phyloP scores from a whole-genome alignment of 2,888 invertebrate species.

The Tenodera sinensis region DNA sequence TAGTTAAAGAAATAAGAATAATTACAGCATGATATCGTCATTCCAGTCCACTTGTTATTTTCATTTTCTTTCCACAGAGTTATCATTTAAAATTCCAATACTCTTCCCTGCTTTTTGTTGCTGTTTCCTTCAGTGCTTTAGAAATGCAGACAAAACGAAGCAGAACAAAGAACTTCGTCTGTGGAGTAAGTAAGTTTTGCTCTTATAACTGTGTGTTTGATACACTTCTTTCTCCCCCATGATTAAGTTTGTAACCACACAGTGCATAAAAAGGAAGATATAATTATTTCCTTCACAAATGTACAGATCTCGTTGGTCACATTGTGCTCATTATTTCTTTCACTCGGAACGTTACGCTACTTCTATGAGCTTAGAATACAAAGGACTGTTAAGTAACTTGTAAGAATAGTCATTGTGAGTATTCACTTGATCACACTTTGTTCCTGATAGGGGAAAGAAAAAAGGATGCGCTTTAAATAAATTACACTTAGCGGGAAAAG shows the following conservation, averaged over 20 bases:
- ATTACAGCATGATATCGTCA: too few relatives aligned
- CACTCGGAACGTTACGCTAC: too few relatives aligned
- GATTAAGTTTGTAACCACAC: not conserved
- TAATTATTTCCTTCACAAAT: not conserved
- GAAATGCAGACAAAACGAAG: not conserved
- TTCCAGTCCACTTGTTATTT: too few relatives aligned
- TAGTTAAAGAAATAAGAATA: too few relatives aligned
- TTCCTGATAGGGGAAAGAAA: too few relatives aligned
- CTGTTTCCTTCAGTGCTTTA: not conserved
- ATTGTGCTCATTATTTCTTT: not conserved
- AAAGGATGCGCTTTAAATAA: too few relatives aligned
- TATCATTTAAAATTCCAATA: not conserved
- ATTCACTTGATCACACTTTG: too few relatives aligned
- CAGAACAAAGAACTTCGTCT: not conserved
- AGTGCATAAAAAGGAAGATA: not conserved
- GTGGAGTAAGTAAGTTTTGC: not conserved
- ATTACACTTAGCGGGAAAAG: too few relatives aligned
- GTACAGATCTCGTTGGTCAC: not conserved
- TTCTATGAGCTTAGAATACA: too few relatives aligned
- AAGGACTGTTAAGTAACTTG: too few relatives aligned
- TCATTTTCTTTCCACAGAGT: not conserved
- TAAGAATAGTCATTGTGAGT: too few relatives aligned
- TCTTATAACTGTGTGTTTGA: not conserved
- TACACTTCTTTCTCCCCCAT: not conserved
- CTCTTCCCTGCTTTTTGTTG: not conserved